These are phyloP conservation scores for Latrodectus geometricus DNA, from an alignment of 1,140 invertebrate genomes.

Conservation along the genomic window DNA sequence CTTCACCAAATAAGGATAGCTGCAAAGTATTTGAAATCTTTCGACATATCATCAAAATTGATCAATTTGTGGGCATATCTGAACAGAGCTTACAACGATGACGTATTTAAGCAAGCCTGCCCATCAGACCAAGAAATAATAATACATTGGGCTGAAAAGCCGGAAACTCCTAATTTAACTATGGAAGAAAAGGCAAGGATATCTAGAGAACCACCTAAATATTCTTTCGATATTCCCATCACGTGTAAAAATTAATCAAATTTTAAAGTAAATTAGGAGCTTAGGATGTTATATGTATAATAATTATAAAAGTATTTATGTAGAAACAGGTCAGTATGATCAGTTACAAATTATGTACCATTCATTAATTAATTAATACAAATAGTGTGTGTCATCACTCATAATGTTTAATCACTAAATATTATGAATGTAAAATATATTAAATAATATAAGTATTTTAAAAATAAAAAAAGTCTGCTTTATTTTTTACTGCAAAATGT, in stretches of 20 bases:
- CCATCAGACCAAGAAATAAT: conserved; percentile 77
- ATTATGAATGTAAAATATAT: too few species aligned
- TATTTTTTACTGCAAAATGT: too few species aligned
- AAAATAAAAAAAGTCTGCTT: too few species aligned
- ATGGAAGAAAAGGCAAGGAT: conserved; percentile 68
- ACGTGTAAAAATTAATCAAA: background rate
- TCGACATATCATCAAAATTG: conserved; percentile 73
- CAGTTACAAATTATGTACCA: too few species aligned
- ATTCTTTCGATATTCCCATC: conserved; percentile 67
- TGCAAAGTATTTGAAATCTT: conserved; percentile 72
- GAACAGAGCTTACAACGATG: conserved; percentile 73
- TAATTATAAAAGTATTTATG: background rate
- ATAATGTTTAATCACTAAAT: too few species aligned
- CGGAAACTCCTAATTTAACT: conserved; percentile 69
- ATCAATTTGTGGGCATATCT: conserved; percentile 75
- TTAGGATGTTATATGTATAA: conserved; percentile 9
- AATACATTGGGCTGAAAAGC: conserved; percentile 73
- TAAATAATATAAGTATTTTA: too few species aligned
- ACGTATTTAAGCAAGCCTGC: conserved; percentile 74
- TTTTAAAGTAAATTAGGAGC: background rate
- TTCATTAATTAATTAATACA: too few species aligned
- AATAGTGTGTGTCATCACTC: too few species aligned
- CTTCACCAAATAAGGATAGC: conserved; percentile 75
- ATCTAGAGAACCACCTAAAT: conserved; percentile 67
- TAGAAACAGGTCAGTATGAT: too few species aligned